phyloP scores from a whole-genome alignment of 1,140 invertebrate genomes.

The Trachymyrmex septentrionalis region DNA sequence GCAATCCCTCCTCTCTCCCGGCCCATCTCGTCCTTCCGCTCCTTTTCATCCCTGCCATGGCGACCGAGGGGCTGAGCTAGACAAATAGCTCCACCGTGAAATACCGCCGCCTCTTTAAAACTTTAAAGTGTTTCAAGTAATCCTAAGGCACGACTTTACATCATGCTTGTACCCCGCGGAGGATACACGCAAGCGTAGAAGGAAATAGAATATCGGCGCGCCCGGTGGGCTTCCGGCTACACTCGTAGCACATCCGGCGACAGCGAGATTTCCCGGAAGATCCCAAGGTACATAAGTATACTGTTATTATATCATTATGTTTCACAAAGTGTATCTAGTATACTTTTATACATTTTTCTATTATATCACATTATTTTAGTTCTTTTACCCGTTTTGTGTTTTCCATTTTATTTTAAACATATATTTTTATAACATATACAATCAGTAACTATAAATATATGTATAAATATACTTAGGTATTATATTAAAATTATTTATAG shows the following conservation, averaged over 20 bases:
- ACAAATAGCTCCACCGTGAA: constrained; percentile 83
- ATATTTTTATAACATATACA: neutral
- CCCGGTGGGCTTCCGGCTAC: constrained; percentile 48
- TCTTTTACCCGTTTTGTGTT: neutral
- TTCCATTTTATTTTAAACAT: neutral
- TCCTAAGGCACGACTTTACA: constrained; percentile 76
- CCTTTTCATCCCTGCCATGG: constrained; percentile 50
- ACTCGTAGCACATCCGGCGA: constrained; percentile 38
- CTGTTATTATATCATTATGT: constrained; percentile 57
- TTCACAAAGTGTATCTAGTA: constrained; percentile 3
- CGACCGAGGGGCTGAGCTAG: constrained; percentile 80
- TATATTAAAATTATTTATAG: neutral
- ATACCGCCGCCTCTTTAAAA: constrained; percentile 81
- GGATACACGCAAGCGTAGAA: constrained; percentile 55
- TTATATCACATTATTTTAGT: neutral
- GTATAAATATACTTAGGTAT: neutral
- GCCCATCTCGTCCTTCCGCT: constrained; percentile 36
- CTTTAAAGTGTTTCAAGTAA: constrained; percentile 79
- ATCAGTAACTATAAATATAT: neutral
- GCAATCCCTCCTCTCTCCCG: neutral
- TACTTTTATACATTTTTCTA: neutral
- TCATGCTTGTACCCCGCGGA: constrained; percentile 61
- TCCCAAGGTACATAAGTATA: constrained; percentile 1
- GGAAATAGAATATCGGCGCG: constrained; percentile 61
- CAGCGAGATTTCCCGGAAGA: constrained; percentile 61